Conservation (phyloP, 2,113 vertebrate species). For the Apaloderma vittatum region DNA sequence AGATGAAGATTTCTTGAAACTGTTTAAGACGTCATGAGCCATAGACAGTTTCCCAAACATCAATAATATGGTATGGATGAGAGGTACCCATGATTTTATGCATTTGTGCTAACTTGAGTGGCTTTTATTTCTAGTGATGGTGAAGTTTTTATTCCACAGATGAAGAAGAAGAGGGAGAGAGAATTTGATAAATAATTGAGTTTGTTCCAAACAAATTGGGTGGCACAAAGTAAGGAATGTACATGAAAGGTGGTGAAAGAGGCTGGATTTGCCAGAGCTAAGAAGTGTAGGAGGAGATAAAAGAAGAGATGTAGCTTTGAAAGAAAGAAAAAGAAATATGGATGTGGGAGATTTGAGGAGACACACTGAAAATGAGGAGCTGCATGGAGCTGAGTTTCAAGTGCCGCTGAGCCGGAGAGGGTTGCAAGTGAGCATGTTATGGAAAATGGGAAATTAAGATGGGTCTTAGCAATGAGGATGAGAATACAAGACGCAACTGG, state of each 20-base stretch:
- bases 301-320: constrained; percentile 52
- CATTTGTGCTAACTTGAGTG: accelerated
- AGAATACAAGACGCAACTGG: not conserved
- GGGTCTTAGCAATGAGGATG: not conserved
- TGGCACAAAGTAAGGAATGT: constrained; percentile 22
- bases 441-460: not conserved
- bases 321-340: constrained; percentile 36
- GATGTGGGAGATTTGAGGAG: constrained; percentile 5
- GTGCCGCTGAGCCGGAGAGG: not conserved
- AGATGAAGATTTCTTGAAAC: not conserved
- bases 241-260: constrained; percentile 38
- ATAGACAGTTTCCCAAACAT: not conserved
- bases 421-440: not conserved
- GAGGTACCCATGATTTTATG: not conserved
- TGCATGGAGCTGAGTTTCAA: not conserved
- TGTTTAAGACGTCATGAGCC: not conserved
- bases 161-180: not conserved
- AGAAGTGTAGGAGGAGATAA: constrained; percentile 65
- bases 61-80: not conserved
- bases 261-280: constrained; percentile 23
- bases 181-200: constrained; percentile 55
- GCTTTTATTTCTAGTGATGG: not conserved
- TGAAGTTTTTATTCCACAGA: not conserved
- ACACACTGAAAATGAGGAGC: not conserved
- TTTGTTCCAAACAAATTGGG: constrained; percentile 60